These are phyloP conservation scores for Tyrophagus putrescentiae DNA, from an alignment of 1,140 invertebrate species.

Conservation along the genomic window DNA sequence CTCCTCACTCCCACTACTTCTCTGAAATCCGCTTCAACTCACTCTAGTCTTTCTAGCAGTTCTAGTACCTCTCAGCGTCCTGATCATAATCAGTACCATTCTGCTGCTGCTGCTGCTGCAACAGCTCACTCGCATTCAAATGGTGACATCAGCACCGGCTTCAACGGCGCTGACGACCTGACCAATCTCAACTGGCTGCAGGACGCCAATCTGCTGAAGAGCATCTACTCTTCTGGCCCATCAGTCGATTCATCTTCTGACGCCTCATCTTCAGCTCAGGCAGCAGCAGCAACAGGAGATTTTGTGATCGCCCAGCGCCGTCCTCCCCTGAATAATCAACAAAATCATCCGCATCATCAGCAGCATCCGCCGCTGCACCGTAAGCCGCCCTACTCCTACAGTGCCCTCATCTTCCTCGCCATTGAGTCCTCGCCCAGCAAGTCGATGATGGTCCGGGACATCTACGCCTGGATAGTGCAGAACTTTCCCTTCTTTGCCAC, in stretches of 20 bases:
- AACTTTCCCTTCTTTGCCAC: conserved; percentile 41
- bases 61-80: too few relatives aligned
- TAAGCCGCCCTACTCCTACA: conserved; percentile 87
- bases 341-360: too few relatives aligned
- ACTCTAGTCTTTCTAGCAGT: too few relatives aligned
- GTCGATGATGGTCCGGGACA: conserved; percentile 83
- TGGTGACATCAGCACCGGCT: neutral
- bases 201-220: conserved; percentile 70
- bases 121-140: too few relatives aligned
- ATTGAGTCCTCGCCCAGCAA: conserved; percentile 77
- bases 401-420: conserved; percentile 91
- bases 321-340: too few relatives aligned
- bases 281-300: conserved; percentile 24
- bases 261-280: conserved; percentile 24
- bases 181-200: conserved; percentile 78
- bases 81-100: too few relatives aligned
- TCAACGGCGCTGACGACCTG: conserved; percentile 55
- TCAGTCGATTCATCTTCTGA: neutral
- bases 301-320: conserved; percentile 30
- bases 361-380: too few relatives aligned
- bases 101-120: too few relatives aligned
- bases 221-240: conserved; percentile 22
- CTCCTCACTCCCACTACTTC: too few relatives aligned
- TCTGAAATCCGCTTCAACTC: too few relatives aligned
- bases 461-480: conserved; percentile 86